A percentile compares a stretch with the other conserved stretches of the same genome.
phyloP scores from a whole-genome alignment of 2,797 vertebrate genomes.

The Chelmon rostratus region DNA sequence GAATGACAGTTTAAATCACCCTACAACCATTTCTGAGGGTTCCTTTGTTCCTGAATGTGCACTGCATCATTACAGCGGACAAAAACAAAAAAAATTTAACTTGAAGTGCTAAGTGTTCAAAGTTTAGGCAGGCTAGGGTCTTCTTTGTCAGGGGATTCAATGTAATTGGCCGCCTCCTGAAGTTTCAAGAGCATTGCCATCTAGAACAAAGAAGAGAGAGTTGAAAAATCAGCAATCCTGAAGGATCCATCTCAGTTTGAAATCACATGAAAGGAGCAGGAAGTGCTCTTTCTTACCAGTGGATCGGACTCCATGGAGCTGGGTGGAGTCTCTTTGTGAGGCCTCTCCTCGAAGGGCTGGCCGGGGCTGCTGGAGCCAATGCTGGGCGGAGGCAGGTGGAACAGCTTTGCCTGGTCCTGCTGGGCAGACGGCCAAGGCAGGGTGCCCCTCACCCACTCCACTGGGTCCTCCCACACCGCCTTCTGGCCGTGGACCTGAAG shows the following conservation, averaged over 20 bases:
- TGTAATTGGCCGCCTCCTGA: conserved; percentile 98
- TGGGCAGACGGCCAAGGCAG: conserved; percentile 97
- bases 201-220: conserved; percentile 79
- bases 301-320: conserved; percentile 96
- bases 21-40: conserved; percentile 49
- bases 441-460: conserved; percentile 99
- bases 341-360: conserved; percentile 90
- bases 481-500: conserved; percentile 95
- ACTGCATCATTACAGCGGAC: conserved; percentile 48
- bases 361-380: conserved; percentile 88
- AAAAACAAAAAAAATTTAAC: conserved; percentile 21
- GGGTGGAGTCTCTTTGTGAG: conserved; percentile 94
- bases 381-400: conserved; percentile 95
- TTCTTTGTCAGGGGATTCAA: conserved; percentile 97
- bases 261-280: neutral
- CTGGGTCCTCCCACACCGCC: conserved; percentile 97
- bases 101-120: conserved; percentile 74
- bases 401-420: conserved; percentile 97
- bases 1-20: conserved; percentile 57
- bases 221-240: conserved; percentile 7
- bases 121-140: conserved; percentile 88
- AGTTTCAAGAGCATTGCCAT: conserved; percentile 99
- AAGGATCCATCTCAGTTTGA: neutral
- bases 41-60: conserved; percentile 64
- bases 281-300: conserved; percentile 85